phyloP scores from a whole-genome alignment of 2,888 invertebrate species.

The Cerceris ruficornis region DNA sequence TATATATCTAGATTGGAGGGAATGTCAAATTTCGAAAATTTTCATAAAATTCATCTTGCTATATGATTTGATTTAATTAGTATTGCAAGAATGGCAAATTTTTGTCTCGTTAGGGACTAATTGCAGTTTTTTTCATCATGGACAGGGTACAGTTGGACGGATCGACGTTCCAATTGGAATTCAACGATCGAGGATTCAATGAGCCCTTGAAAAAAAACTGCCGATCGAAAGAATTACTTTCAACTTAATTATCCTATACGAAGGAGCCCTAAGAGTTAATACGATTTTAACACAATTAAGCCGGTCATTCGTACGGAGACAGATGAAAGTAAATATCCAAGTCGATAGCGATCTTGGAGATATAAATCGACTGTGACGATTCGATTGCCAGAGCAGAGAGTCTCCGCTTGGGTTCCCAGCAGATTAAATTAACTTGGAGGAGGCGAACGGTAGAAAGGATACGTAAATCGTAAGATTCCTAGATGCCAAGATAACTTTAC shows the following conservation, averaged over 20 bases:
- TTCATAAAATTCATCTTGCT: neutral
- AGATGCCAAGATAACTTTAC: slow-evolving; percentile 79
- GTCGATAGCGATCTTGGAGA: slow-evolving; percentile 73
- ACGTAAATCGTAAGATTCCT: slow-evolving; percentile 70
- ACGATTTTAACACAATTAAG: slow-evolving; percentile 69
- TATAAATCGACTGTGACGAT: slow-evolving; percentile 75
- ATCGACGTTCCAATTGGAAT: no score
- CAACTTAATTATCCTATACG: slow-evolving; percentile 49
- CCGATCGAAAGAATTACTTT: neutral
- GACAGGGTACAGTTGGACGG: no score
- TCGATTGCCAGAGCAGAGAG: slow-evolving; percentile 64
- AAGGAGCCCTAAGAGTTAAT: slow-evolving; percentile 34
- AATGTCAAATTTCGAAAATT: no score
- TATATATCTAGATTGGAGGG: no score
- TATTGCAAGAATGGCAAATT: neutral
- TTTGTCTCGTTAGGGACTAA: neutral
- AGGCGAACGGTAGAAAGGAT: slow-evolving; percentile 44
- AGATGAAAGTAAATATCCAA: slow-evolving; percentile 69
- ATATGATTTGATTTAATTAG: slow-evolving; percentile 1
- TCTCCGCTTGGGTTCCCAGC: slow-evolving; percentile 51
- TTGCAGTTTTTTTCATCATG: no score
- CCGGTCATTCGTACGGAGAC: slow-evolving; percentile 56
- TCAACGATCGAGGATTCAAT: no score
- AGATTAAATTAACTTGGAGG: slow-evolving; percentile 60
- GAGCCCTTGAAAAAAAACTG: no score